phyloP scores from a whole-genome alignment of 1,140 invertebrate species.

The Dreissena polymorpha region DNA sequence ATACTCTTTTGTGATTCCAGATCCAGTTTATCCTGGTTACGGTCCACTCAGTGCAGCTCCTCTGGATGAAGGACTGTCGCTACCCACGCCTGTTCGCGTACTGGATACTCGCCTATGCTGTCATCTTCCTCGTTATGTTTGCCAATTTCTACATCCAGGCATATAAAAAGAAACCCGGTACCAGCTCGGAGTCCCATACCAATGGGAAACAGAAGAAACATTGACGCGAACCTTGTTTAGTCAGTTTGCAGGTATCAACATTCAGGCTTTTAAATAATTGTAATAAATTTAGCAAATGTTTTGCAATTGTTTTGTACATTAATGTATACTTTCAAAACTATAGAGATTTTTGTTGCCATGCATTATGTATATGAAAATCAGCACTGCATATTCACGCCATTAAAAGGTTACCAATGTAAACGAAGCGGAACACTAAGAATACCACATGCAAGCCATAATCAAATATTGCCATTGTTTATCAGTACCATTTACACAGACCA shows the following conservation, averaged over 20 bases:
- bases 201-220: slow-evolving; percentile 41
- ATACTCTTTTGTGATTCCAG: no score
- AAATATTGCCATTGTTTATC: no score
- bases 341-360: slow-evolving; percentile 8
- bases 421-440: no score
- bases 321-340: no score
- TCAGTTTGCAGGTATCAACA: background rate
- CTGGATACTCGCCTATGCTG: slow-evolving; percentile 95
- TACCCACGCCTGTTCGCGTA: slow-evolving; percentile 95
- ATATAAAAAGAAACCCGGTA: slow-evolving; percentile 80
- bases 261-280: background rate
- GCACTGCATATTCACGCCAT: background rate
- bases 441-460: no score
- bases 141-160: slow-evolving; percentile 94
- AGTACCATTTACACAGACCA: no score
- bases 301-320: no score
- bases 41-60: slow-evolving; percentile 94
- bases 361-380: slow-evolving; percentile 54
- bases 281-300: no score
- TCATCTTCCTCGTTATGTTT: slow-evolving; percentile 96
- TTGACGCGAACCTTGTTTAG: slow-evolving; percentile 1
- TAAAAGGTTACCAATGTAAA: no score
- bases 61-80: slow-evolving; percentile 93
- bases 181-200: background rate
- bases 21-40: no score